These are phyloP conservation scores for Zosterops japonicus DNA, from an alignment of 2,113 vertebrate genomes.

Conservation along the genomic window DNA sequence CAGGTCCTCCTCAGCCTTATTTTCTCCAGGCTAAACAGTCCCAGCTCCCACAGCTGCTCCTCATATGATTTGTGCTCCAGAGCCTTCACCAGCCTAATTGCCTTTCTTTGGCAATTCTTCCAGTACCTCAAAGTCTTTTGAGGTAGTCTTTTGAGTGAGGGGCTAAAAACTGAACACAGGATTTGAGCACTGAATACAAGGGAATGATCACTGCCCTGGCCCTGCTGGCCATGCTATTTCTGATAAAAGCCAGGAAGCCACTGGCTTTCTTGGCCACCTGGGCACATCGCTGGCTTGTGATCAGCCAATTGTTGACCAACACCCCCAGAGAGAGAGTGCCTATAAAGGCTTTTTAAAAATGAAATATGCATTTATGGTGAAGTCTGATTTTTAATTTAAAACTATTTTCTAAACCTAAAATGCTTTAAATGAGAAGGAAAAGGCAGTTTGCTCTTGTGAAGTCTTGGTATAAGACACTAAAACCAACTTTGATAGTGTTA, in stretches of 20 bases:
- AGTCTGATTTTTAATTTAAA: neutral
- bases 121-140: neutral
- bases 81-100: neutral
- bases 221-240: rapidly evolving
- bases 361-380: neutral
- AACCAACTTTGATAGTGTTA: neutral
- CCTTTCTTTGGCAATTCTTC: neutral
- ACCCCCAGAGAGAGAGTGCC: neutral
- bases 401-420: neutral
- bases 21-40: neutral
- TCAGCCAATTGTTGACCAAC: neutral
- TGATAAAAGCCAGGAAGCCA: neutral
- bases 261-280: neutral
- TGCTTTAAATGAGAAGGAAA: neutral
- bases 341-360: neutral
- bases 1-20: neutral
- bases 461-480: neutral
- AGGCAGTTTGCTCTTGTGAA: neutral
- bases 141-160: neutral
- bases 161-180: neutral
- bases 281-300: neutral
- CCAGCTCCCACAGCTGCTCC: rapidly evolving
- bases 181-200: neutral
- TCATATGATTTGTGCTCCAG: neutral
- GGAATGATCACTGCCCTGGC: neutral